Evolutionary conservation across 2,797 vertebrate genomes (phyloP).

Genomic region (Spinus olivaceus): DNA sequence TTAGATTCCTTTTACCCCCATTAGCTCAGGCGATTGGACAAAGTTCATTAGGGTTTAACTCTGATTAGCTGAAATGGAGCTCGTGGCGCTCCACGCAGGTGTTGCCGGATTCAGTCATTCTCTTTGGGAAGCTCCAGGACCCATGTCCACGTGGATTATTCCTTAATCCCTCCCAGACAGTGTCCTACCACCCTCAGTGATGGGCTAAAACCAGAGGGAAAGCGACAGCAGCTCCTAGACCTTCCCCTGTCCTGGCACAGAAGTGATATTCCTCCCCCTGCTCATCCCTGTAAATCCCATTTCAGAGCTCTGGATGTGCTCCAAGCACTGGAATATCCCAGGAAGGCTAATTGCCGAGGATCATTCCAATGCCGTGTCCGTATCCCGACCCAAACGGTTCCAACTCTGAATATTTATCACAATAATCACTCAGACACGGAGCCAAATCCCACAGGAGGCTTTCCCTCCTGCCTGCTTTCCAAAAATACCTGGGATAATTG

Average conservation of each 20-base stretch:
- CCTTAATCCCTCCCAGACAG: neutral
- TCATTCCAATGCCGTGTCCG: neutral
- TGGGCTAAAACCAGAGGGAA: neutral
- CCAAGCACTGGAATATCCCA: neutral
- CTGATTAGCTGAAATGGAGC: slow-evolving; percentile 30
- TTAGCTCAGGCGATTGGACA: slow-evolving; percentile 30
- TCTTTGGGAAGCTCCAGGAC: neutral
- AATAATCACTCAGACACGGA: neutral
- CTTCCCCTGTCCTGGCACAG: neutral
- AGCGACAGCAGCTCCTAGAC: neutral
- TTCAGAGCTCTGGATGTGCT: neutral
- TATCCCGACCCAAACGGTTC: neutral
- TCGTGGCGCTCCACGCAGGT: neutral
- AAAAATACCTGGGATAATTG: neutral
- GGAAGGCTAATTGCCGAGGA: neutral
- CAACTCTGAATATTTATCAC: neutral
- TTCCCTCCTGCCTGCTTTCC: neutral
- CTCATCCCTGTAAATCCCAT: neutral
- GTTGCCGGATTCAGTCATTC: neutral
- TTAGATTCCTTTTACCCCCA: slow-evolving; percentile 61
- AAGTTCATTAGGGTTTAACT: slow-evolving; percentile 53
- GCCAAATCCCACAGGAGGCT: neutral
- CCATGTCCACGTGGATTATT: neutral
- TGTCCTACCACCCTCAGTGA: neutral
- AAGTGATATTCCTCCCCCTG: neutral